Evolutionary conservation across 2,113 vertebrate genomes (phyloP).

Genomic region (Macrotus californicus): DNA sequence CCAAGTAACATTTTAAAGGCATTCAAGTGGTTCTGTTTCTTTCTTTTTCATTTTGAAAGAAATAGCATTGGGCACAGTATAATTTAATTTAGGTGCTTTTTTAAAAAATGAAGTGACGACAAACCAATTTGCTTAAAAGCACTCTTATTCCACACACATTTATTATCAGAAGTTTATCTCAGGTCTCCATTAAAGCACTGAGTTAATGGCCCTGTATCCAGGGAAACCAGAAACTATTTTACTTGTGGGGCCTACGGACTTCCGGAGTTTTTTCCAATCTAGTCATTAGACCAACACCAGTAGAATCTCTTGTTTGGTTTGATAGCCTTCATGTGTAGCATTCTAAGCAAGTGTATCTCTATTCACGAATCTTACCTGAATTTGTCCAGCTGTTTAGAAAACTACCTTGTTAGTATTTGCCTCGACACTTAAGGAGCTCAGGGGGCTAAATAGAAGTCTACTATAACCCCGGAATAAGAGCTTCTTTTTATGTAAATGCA

Average conservation of each 20-base stretch:
- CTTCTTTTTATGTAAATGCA: not conserved
- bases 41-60: not conserved
- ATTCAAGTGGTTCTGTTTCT: not conserved
- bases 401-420: not conserved
- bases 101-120: not conserved
- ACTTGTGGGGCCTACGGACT: not conserved
- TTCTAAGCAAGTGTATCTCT: not conserved
- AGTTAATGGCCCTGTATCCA: constrained; percentile 3
- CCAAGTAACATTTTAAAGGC: too few relatives aligned
- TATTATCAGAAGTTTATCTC: constrained; percentile 15
- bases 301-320: not conserved
- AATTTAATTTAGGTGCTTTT: constrained; percentile 24
- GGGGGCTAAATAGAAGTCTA: not conserved
- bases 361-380: constrained; percentile 18
- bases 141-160: not conserved
- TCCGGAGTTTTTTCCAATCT: not conserved
- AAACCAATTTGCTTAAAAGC: not conserved
- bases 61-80: not conserved
- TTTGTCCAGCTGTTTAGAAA: not conserved
- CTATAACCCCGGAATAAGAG: not conserved
- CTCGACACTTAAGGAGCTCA: constrained; percentile 22
- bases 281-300: not conserved
- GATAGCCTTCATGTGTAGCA: not conserved
- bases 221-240: constrained; percentile 10
- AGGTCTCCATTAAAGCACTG: not conserved